Base-by-base conservation (phyloP, 2,797 vertebrate species). In the Takifugu rubripes region DNA sequence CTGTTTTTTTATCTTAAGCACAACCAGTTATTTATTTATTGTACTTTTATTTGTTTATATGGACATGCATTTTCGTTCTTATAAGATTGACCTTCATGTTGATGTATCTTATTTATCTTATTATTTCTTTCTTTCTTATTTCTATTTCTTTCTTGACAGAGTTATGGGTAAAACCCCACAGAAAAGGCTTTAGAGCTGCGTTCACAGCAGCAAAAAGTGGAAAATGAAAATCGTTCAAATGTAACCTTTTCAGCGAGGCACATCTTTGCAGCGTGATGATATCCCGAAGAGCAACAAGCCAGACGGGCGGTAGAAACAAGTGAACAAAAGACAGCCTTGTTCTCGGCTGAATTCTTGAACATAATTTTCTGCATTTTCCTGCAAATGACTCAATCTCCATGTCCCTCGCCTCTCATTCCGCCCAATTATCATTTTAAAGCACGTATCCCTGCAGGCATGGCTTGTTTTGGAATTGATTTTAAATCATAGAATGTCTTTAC, bases 291-390 rank as follows among this genome's bases (percentile, higher is more conserved):
- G 72, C 66, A 67, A 59, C 66, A 68, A 71, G 70, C 61, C 72
- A 73, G 81, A 83, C 75, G 56, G 59, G 64, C 65, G 50, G 70
- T 65, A 79, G 69, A 57, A 71, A 49, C 74, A 46, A 53, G 65
- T 45, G 1, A 51, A 84, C 87, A 89, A 89, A 89, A 84, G 77
- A 56, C 26, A 7, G 47, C 78, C 54, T 90, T 91, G 88, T 91
- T 81, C 68, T 51, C 62, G 0, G 72, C 62, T 43, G 72, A 90
- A 91, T 90, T 89, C 85, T 90, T 86, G 36, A 79, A 81, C 87
- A 85, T 88, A 80, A 85, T 89, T 91, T 91, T 90, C 79, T 75
- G 78, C 84, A 89, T 90, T 89, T 91, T 79, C 82, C 77, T 84
- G 80, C 78, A 83, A 89, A 84, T 87, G 87, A 89, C 83, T 88